Base-by-base conservation (phyloP, 1,140 invertebrate species). In the Melanaphis sacchari region DNA sequence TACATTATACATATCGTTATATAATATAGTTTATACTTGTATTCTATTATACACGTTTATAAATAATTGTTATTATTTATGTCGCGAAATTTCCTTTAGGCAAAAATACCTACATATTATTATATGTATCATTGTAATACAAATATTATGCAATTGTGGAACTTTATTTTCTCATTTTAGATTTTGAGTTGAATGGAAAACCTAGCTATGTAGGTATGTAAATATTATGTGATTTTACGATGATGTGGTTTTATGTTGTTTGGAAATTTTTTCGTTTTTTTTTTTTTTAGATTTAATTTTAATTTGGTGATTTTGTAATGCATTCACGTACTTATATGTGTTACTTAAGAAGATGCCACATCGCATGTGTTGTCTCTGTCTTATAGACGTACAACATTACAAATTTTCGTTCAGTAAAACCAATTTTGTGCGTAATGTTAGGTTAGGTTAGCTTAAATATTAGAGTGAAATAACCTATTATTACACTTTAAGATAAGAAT, bases 31-130 rank as follows among this genome's bases (percentile, higher is more conserved):
- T 89, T 24, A 52, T 89, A 89, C 22, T 36, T 89, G 38, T 89
- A 36, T 89, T 52, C 87, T 24, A 52, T 89, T 89, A 7, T 89
- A 21, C 36, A 46, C n/a, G 9, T 89, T 89, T 21, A 46, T 18
- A 46, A 87, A 36, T 52, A 52, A 89, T 38, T 52, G n/a, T 22
- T 52, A 36, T 36, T 49, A 88, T 88, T 88, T 87, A 49, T 88
- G 22, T 43, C 40, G 24, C 15, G n/a, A 11, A 46, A 87, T 87
- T 87, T 87, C 15, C 26, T 43, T 46, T 41, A 87, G 9, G 84
- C 22, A 9, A 26, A 38, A 40, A 38, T 40, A 84, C 11, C 9
- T 84, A 84, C 38, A 40, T 41, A 41, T 41, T 41, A 66, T 66
- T 26, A 24, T 40, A 31, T n/a, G 11, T 18, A 43, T 46, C 11